These are phyloP conservation scores for Callipepla squamata DNA, from an alignment of 2,113 vertebrate species.

Conservation along the genomic window DNA sequence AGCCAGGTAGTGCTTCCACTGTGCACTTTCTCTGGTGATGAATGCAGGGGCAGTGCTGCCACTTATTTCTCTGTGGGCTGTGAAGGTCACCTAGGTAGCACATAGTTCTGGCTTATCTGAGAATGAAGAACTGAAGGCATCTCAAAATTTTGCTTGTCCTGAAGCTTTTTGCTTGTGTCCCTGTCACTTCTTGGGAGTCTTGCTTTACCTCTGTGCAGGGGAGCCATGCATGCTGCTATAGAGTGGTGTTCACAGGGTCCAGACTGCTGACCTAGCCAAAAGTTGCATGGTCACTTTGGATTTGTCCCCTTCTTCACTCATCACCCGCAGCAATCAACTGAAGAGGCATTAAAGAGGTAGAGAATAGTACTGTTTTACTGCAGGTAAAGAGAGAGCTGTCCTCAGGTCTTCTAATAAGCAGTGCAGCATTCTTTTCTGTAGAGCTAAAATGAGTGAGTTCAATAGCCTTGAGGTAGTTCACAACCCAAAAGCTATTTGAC, in stretches of 20 bases:
- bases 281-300: background rate
- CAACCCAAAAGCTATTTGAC: background rate
- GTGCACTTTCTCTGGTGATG: background rate
- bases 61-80: background rate
- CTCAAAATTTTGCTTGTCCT: background rate
- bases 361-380: background rate
- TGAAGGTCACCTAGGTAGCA: background rate
- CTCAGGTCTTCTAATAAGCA: background rate
- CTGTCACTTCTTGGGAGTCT: background rate
- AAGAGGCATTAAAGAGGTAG: background rate
- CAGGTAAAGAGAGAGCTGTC: background rate
- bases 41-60: background rate
- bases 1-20: background rate
- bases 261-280: background rate
- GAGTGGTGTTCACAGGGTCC: background rate
- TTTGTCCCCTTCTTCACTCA: background rate
- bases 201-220: background rate
- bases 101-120: background rate
- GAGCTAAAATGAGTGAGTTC: background rate
- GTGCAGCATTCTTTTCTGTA: background rate
- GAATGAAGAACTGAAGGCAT: background rate
- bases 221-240: fast-evolving
- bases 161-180: background rate
- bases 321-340: background rate
- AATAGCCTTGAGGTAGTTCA: background rate